These are phyloP conservation scores for Drosophila putrida DNA, from an alignment of 2,888 invertebrate species.

Conservation along the genomic window DNA sequence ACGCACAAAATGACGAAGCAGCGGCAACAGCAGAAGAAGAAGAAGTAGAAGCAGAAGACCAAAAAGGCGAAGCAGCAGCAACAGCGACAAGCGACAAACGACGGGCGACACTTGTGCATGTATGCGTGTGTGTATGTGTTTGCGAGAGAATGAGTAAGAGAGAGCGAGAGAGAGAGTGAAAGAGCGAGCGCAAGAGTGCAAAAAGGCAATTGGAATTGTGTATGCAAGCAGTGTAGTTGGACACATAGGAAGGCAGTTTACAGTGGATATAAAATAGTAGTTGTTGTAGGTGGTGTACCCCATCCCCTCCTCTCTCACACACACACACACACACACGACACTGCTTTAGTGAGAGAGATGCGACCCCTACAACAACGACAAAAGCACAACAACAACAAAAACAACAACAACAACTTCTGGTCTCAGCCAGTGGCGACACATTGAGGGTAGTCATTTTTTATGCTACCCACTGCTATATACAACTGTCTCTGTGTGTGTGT, in stretches of 20 bases:
- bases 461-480: conserved; percentile 34
- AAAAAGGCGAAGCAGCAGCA: conserved; percentile 41
- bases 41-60: conserved; percentile 55
- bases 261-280: not conserved
- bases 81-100: conserved; percentile 27
- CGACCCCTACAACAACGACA: conserved; percentile 42
- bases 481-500: conserved; percentile 5
- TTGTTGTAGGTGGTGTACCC: conserved; percentile 28
- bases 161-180: not conserved
- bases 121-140: conserved; percentile 19
- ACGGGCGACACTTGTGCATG: conserved; percentile 66
- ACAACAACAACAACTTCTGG: conserved; percentile 24
- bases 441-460: conserved; percentile 70
- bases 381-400: conserved; percentile 6
- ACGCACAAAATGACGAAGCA: conserved; percentile 69
- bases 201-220: conserved; percentile 37
- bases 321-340: too few relatives aligned
- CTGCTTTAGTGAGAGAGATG: conserved; percentile 33
- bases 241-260: conserved; percentile 16
- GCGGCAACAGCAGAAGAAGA: too few relatives aligned
- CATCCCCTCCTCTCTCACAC: too few relatives aligned
- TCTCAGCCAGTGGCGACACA: conserved; percentile 58
- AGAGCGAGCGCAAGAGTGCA: too few relatives aligned
- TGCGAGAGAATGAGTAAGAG: conserved; percentile 27
- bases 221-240: conserved; percentile 33